Base-by-base conservation (phyloP, 2,888 invertebrate species). In the Fissipunctia ypsillon region DNA sequence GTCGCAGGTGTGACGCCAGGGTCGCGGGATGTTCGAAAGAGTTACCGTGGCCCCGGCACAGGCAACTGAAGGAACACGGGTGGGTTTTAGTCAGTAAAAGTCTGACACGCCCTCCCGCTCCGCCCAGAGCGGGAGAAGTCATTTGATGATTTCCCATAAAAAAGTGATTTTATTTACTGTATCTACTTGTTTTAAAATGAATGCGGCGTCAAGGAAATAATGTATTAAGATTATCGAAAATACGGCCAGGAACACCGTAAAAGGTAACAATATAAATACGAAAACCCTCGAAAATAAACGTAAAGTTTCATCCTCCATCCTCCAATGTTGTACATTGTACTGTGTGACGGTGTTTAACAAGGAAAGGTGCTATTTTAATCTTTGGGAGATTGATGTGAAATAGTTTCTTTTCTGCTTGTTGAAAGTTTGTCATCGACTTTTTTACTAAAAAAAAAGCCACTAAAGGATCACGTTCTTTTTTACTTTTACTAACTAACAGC, bases 191-290 rank as follows among this genome's bases (percentile, higher is more conserved):
- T 3, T 5, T 52, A 43, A 50, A 52, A 52, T 19, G 0, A 38
- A 56, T n/a, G n/a, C 48, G 25, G 2, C 35, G 12, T 19, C 16
- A 25, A 43, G 6, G 3, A 50, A 54, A 59, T n/a, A 43, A 31
- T n/a, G n/a, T n/a, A n/a, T n/a, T n/a, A n/a, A n/a, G n/a, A n/a
- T 77, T 35, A 73, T 69, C 65, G 35, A 68, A 81, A 48, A 73
- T 69, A 77, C 77, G 81, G 28, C 56, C 12, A 43, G 35, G 43
- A 50, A 3, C 22, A 22, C 43, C 45, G 9, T 35, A 54, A 66
- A 78, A 35, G 66, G 60, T 25, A 63, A 70, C 45, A 77, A 57
- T 38, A 69, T 68, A 84, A 80, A 84, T 65, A 70, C 63, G 43
- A 65, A 52, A 72, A 73, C 65, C 64, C 48, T 56, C 35, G 19